Percentiles rank a stretch among this genome's conserved stretches.
phyloP scores from a whole-genome alignment of 2,113 vertebrate genomes.

The Gnathonemus longibarbis region DNA sequence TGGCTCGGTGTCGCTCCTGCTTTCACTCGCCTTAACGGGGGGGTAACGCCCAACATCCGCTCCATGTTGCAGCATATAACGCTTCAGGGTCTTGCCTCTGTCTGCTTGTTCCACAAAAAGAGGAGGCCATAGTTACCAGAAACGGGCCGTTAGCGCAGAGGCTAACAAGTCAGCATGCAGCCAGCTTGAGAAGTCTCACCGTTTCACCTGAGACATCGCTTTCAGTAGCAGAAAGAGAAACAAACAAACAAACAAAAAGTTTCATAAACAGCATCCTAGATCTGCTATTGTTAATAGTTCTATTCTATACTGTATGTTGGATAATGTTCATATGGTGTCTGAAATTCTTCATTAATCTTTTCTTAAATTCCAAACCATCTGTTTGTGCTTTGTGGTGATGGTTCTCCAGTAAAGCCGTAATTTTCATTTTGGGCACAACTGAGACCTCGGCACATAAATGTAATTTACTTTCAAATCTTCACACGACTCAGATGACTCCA shows the following conservation, averaged over 20 bases:
- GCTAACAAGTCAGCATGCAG: not conserved
- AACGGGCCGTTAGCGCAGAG: slow-evolving; percentile 34
- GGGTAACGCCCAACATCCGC: slow-evolving; percentile 12
- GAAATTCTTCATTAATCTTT: slow-evolving; percentile 27
- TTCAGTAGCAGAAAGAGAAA: not conserved
- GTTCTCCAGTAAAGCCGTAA: not conserved
- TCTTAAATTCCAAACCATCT: slow-evolving; percentile 28
- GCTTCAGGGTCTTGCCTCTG: slow-evolving; percentile 18
- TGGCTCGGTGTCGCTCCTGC: slow-evolving; percentile 22
- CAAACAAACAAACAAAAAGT: not conserved
- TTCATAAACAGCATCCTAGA: slow-evolving; percentile 8
- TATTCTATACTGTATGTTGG: not conserved
- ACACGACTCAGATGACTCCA: not conserved
- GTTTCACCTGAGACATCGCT: not conserved
- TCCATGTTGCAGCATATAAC: slow-evolving; percentile 24
- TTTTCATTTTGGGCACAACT: slow-evolving; percentile 38
- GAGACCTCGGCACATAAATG: slow-evolving; percentile 3
- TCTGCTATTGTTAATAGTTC: slow-evolving; percentile 12
- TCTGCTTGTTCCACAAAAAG: slow-evolving; percentile 32
- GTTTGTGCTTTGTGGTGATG: not conserved
- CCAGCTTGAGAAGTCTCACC: not conserved
- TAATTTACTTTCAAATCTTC: slow-evolving; percentile 8
- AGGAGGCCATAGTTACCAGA: slow-evolving; percentile 6
- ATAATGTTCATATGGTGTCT: slow-evolving; percentile 15
- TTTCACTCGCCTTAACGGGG: slow-evolving; percentile 2